phyloP scores from a whole-genome alignment of 2,113 vertebrate genomes.

The Callithrix jacchus region DNA sequence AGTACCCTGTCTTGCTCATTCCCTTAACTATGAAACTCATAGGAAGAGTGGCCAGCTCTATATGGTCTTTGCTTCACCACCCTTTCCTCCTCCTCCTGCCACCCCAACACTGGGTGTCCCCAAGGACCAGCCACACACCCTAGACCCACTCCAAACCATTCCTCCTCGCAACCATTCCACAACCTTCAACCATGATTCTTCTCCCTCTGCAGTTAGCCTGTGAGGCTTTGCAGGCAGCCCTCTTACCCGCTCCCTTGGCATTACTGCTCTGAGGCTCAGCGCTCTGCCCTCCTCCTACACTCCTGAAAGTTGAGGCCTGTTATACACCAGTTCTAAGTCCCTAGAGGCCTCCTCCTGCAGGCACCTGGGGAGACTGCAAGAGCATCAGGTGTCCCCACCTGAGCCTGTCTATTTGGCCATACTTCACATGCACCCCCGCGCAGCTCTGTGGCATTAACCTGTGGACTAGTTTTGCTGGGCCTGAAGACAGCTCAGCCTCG shows the following conservation, averaged over 20 bases:
- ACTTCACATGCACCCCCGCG: not conserved
- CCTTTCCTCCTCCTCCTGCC: not conserved
- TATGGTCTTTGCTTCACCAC: not conserved
- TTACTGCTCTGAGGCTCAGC: not conserved
- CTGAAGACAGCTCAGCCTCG: not conserved
- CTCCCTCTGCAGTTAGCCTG: not conserved
- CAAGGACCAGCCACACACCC: not conserved
- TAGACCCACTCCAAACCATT: not conserved
- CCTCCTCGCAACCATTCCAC: too few species aligned
- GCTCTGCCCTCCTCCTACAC: not conserved
- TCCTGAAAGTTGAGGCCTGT: not conserved
- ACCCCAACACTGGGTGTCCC: not conserved
- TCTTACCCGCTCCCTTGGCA: not conserved
- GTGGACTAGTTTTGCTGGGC: not conserved
- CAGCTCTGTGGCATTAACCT: not conserved
- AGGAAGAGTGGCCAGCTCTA: not conserved
- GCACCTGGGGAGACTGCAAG: not conserved
- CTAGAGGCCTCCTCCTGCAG: not conserved
- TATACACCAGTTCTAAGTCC: not conserved
- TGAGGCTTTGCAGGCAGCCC: not conserved
- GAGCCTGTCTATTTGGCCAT: not conserved
- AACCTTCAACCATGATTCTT: not conserved
- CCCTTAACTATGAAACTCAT: not conserved
- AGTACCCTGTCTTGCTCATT: not conserved
- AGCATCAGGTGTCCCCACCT: not conserved